phyloP scores from a whole-genome alignment of 2,797 vertebrate genomes.

The Apogon hyalosoma region DNA sequence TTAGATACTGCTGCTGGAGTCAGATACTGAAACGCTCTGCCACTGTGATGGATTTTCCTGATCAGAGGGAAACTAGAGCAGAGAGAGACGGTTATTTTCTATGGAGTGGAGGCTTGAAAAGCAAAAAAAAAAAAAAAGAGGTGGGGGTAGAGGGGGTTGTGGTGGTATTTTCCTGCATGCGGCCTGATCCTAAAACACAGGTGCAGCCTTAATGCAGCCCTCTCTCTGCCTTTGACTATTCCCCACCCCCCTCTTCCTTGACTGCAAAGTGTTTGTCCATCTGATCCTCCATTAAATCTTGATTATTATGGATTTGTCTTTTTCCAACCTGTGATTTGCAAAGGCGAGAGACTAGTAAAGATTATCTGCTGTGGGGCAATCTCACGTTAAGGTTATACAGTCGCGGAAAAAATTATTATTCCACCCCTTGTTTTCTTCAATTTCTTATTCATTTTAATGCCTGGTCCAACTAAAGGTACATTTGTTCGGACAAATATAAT shows the following conservation, averaged over 20 bases:
- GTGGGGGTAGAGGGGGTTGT: constrained; percentile 7
- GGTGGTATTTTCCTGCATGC: constrained; percentile 71
- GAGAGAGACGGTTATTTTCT: constrained; percentile 54
- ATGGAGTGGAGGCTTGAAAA: constrained; percentile 48
- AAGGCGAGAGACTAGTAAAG: constrained; percentile 23
- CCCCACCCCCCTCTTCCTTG: constrained; percentile 16
- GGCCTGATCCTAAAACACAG: constrained; percentile 80
- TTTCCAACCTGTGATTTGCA: constrained; percentile 57
- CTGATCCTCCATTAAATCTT: constrained; percentile 75
- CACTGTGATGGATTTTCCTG: constrained; percentile 54
- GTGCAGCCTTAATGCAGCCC: constrained; percentile 65
- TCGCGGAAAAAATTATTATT: too few relatives aligned
- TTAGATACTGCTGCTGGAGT: constrained; percentile 17
- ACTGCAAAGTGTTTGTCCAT: constrained; percentile 70
- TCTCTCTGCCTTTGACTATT: constrained; percentile 36
- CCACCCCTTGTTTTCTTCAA: too few relatives aligned
- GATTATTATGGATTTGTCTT: constrained; percentile 76
- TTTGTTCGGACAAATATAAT: too few relatives aligned
- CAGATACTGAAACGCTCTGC: constrained; percentile 23
- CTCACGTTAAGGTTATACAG: too few relatives aligned
- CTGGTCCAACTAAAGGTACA: too few relatives aligned
- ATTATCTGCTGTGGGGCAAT: constrained; percentile 13
- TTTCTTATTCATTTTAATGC: too few relatives aligned
- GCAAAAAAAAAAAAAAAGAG: constrained; percentile 30
- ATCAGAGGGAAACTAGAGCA: constrained; percentile 59